These are phyloP conservation scores for Cenopis cana DNA, from an alignment of 2,888 invertebrate genomes.

Conservation along the genomic window DNA sequence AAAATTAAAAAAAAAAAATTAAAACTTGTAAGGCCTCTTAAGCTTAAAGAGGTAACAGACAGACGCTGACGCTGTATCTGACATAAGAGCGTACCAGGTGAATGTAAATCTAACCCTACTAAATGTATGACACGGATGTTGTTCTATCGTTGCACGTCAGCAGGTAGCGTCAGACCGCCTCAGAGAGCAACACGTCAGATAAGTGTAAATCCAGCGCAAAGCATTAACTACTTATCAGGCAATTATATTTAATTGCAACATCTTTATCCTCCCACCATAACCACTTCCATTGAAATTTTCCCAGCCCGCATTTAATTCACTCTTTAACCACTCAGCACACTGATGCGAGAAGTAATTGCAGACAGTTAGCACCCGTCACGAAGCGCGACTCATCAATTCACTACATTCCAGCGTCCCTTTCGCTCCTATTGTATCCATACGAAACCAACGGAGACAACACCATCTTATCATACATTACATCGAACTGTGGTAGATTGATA, in stretches of 20 bases:
- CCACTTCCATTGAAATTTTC: constrained; percentile 13
- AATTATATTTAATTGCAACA: not conserved
- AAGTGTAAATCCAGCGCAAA: no score
- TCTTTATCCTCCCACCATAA: constrained; percentile 5
- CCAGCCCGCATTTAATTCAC: constrained; percentile 38
- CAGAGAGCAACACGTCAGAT: no score
- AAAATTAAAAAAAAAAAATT: no score
- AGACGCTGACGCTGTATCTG: no score
- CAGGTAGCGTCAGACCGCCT: no score
- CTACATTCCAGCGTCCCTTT: constrained; percentile 27
- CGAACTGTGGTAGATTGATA: constrained; percentile 38
- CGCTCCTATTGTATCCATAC: not conserved
- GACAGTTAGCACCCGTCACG: constrained; percentile 36
- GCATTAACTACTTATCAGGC: not conserved
- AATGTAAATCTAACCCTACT: no score
- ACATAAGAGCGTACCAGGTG: no score
- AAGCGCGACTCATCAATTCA: constrained; percentile 34
- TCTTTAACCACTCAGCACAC: constrained; percentile 37
- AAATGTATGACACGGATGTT: no score
- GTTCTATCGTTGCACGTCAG: no score
- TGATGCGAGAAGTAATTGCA: constrained; percentile 39
- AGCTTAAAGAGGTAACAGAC: no score
- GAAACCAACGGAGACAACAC: constrained; percentile 22
- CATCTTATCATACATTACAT: constrained; percentile 33
- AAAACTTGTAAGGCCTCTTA: no score